A percentile compares a stretch with the other conserved stretches of the same genome.
Conservation (phyloP, 2,888 invertebrate species). For the Pollenia labialis region DNA sequence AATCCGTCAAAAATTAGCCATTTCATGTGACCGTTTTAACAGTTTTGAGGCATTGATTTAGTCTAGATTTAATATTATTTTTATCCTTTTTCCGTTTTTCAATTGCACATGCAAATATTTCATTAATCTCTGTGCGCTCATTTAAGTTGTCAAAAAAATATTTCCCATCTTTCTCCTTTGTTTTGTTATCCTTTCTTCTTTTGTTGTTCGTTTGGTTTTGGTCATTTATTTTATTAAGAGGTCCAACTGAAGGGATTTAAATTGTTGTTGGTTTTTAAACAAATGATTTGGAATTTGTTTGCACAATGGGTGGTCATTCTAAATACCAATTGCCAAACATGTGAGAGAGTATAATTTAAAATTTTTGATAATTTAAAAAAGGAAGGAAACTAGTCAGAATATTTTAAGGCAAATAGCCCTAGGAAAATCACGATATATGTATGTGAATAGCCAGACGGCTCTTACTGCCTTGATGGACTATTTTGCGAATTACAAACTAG, state of each 20-base stretch:
- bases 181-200: slow-evolving; percentile 34
- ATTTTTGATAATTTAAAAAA: neutral
- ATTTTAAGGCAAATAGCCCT: neutral
- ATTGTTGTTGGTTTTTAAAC: slow-evolving; percentile 8
- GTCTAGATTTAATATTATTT: slow-evolving; percentile 33
- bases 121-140: slow-evolving; percentile 52
- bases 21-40: slow-evolving; percentile 32
- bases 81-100: slow-evolving; percentile 4
- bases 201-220: slow-evolving; percentile 43
- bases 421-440: too few species aligned
- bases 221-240: slow-evolving; percentile 51
- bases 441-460: neutral
- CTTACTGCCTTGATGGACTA: too few species aligned
- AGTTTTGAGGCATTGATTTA: slow-evolving; percentile 14
- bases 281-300: slow-evolving; percentile 24
- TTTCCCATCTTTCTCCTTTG: slow-evolving; percentile 30
- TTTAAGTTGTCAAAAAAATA: slow-evolving; percentile 58
- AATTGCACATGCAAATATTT: slow-evolving; percentile 59
- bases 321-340: slow-evolving; percentile 43
- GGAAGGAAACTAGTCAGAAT: neutral
- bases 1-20: slow-evolving; percentile 22
- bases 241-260: slow-evolving; percentile 48
- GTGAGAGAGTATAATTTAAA: neutral
- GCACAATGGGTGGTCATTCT: slow-evolving; percentile 67
- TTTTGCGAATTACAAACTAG: too few species aligned